Percentiles rank a stretch among this genome's conserved stretches.
These are phyloP conservation scores for Pristionchus mayeri DNA, from an alignment of 2,888 invertebrate species.

Conservation along the genomic window DNA sequence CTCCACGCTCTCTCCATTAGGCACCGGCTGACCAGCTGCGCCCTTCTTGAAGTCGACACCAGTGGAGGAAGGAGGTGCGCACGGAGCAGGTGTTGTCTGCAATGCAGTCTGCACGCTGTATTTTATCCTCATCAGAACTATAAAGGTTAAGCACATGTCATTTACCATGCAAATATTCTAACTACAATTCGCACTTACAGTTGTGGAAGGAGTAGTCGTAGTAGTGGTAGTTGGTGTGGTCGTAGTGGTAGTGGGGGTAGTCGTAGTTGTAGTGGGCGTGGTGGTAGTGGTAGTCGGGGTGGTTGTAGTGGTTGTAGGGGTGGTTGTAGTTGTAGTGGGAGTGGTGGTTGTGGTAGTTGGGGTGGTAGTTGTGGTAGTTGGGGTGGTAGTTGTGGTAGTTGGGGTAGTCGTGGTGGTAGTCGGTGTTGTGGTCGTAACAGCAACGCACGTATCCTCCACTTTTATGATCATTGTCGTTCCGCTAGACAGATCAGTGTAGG, in stretches of 20 bases:
- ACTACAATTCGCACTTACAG: too few species aligned
- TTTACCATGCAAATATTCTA: not conserved
- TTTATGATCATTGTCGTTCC: not conserved
- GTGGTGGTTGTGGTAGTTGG: not conserved
- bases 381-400: constrained; percentile 4
- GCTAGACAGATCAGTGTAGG: constrained; percentile 27
- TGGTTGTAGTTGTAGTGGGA: not conserved
- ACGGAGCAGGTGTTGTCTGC: not conserved
- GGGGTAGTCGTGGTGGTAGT: too few species aligned
- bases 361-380: not conserved
- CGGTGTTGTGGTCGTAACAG: too few species aligned
- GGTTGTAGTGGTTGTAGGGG: too few species aligned
- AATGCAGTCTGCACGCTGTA: too few species aligned
- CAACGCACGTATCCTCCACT: constrained; percentile 14
- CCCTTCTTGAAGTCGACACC: constrained; percentile 15
- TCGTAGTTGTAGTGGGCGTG: too few species aligned
- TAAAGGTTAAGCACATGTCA: too few species aligned
- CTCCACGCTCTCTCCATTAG: not conserved
- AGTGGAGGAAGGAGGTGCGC: not conserved
- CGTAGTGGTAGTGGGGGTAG: too few species aligned
- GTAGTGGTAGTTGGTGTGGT: too few species aligned
- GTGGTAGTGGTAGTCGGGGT: too few species aligned
- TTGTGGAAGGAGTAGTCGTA: not conserved
- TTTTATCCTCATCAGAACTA: too few species aligned
- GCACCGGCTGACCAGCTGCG: not conserved